These are phyloP conservation scores for Cepaea nemoralis DNA, from an alignment of 1,140 invertebrate species.

Conservation along the genomic window DNA sequence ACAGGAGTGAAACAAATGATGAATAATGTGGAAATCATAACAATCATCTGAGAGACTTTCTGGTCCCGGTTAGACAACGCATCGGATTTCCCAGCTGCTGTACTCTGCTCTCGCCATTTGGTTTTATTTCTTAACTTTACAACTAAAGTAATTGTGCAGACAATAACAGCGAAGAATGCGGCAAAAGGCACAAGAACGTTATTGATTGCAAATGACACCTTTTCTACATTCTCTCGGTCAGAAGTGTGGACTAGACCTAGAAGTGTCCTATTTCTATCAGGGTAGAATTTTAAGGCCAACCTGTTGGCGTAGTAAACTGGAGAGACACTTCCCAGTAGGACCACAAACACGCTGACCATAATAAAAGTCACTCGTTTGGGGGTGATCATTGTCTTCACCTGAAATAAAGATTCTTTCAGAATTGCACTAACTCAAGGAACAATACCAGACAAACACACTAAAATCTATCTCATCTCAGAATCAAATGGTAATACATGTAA, in stretches of 20 bases:
- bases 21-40: slow-evolving; percentile 17
- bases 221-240: not conserved
- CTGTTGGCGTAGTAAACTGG: not conserved
- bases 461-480: no score
- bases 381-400: slow-evolving; percentile 1
- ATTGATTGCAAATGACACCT: slow-evolving; percentile 9
- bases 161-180: not conserved
- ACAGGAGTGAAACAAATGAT: slow-evolving; percentile 15
- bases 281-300: not conserved
- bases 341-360: not conserved
- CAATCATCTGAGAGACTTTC: not conserved
- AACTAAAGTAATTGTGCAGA: slow-evolving; percentile 1
- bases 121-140: slow-evolving; percentile 19
- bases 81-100: not conserved
- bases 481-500: no score
- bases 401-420: no score
- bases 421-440: no score
- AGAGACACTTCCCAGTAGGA: not conserved
- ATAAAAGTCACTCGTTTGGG: not conserved
- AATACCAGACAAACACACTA: no score
- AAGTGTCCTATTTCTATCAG: not conserved
- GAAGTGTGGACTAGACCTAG: not conserved
- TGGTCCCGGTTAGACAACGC: not conserved
- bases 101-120: not conserved
- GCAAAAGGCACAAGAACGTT: not conserved